These are phyloP conservation scores for Tetheella fluctuosa DNA, from an alignment of 2,888 invertebrate genomes.

Conservation along the genomic window DNA sequence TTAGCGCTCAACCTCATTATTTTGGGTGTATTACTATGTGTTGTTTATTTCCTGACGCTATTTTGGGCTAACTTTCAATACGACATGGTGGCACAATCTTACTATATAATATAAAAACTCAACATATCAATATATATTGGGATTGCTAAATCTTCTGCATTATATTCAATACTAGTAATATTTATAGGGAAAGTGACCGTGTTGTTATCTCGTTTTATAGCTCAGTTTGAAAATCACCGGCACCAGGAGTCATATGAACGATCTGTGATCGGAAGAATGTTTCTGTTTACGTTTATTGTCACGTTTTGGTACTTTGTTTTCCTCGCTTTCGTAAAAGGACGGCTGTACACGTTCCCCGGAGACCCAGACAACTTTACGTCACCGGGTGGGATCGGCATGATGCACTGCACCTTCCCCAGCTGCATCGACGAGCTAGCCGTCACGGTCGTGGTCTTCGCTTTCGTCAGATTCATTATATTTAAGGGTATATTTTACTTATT, in stretches of 20 bases:
- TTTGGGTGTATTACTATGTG: not conserved
- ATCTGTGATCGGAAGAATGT: constrained; percentile 56
- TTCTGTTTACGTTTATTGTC: constrained; percentile 54
- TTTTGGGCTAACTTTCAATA: constrained; percentile 27
- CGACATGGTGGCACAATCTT: constrained; percentile 36
- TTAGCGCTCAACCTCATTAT: constrained; percentile 10
- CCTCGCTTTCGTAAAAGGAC: constrained; percentile 20
- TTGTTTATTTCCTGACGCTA: constrained; percentile 10
- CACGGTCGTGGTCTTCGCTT: constrained; percentile 10
- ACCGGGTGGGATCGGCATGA: constrained; percentile 43
- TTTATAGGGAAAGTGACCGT: constrained; percentile 5
- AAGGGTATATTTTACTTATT: constrained; percentile 9
- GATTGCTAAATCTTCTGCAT: constrained; percentile 24
- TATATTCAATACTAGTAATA: constrained; percentile 12
- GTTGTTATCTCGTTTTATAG: constrained; percentile 11
- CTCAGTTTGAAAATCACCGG: constrained; percentile 52
- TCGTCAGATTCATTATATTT: constrained; percentile 7
- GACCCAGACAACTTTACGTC: constrained; percentile 12
- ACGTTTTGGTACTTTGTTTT: constrained; percentile 26
- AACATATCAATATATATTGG: not conserved
- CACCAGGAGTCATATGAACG: constrained; percentile 54
- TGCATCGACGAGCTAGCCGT: constrained; percentile 74
- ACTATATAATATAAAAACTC: not conserved
- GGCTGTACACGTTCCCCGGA: constrained; percentile 14
- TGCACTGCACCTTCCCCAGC: constrained; percentile 75